Percentiles rank a stretch among this genome's conserved stretches.
These are phyloP conservation scores for Archaeoteleia sp. DNA, from an alignment of 2,888 invertebrate species.

Conservation along the genomic window DNA sequence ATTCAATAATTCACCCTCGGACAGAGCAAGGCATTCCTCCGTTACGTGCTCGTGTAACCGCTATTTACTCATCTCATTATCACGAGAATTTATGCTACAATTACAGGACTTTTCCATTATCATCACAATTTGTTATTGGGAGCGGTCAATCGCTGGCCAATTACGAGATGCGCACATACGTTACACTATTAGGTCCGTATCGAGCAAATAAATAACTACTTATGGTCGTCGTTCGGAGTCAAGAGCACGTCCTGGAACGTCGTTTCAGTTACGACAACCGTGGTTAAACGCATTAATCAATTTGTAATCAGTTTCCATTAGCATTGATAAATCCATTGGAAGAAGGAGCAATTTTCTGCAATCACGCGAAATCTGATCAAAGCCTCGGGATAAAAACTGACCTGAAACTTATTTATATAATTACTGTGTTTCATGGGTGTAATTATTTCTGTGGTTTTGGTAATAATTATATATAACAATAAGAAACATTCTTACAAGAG, in stretches of 20 bases:
- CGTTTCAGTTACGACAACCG: not conserved
- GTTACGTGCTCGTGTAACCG: conserved; percentile 62
- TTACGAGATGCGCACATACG: conserved; percentile 58
- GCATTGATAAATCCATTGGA: conserved; percentile 66
- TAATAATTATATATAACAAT: too few relatives aligned
- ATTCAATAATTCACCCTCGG: conserved; percentile 59
- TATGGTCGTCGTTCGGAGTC: conserved; percentile 19
- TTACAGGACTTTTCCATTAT: conserved; percentile 15
- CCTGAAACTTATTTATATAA: too few relatives aligned
- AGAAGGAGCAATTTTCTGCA: conserved; percentile 42
- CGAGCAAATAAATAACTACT: conserved; percentile 55
- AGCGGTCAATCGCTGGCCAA: conserved; percentile 58
- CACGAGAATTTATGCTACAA: conserved; percentile 63
- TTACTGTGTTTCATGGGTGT: too few relatives aligned
- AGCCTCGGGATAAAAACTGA: too few relatives aligned
- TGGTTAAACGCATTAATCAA: conserved; percentile 59
- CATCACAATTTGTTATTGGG: conserved; percentile 41
- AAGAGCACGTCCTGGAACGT: not conserved
- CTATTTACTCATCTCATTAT: conserved; percentile 67
- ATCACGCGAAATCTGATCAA: not conserved
- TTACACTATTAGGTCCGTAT: conserved; percentile 58
- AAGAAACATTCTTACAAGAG: too few relatives aligned
- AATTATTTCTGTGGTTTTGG: too few relatives aligned
- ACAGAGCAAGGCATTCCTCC: conserved; percentile 3
- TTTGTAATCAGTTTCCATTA: conserved; percentile 62